Percentiles rank a stretch among this genome's conserved stretches.
phyloP scores from a whole-genome alignment of 2,113 vertebrate genomes.

The Oxyura jamaicensis region DNA sequence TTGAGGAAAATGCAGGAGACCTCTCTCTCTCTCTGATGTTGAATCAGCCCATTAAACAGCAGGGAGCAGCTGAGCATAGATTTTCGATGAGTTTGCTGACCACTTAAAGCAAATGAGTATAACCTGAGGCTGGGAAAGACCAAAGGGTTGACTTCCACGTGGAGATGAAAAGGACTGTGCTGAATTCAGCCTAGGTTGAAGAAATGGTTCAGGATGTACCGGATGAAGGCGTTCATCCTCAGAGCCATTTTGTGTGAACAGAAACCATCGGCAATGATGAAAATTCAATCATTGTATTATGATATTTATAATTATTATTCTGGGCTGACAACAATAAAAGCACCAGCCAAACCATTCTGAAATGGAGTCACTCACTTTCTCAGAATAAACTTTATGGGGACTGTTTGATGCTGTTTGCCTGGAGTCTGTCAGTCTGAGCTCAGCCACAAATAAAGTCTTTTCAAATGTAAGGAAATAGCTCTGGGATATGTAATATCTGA shows the following conservation, averaged over 20 bases:
- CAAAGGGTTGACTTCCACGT: not conserved
- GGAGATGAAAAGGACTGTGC: not conserved
- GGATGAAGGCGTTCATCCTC: not conserved
- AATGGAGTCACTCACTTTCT: not conserved
- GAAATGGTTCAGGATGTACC: not conserved
- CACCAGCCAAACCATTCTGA: not conserved
- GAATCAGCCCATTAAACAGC: constrained; percentile 42
- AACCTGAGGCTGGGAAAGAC: constrained; percentile 1
- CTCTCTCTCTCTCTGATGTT: constrained; percentile 10
- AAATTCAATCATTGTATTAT: not conserved
- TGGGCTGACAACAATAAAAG: not conserved
- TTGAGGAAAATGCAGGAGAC: constrained; percentile 20
- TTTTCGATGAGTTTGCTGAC: constrained; percentile 27
- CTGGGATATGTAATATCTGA: not conserved
- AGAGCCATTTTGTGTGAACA: not conserved
- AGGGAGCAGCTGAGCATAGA: constrained; percentile 19
- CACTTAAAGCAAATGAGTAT: constrained; percentile 38
- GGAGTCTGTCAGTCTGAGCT: constrained; percentile 45
- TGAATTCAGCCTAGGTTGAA: not conserved
- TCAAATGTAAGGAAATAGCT: constrained; percentile 29
- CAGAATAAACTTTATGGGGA: constrained; percentile 6
- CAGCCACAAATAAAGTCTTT: constrained; percentile 45
- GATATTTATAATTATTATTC: not conserved
- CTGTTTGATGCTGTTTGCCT: constrained; percentile 9
- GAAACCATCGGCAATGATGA: not conserved